phyloP scores from a whole-genome alignment of 2,797 vertebrate genomes.

The Urophycis tenuis region DNA sequence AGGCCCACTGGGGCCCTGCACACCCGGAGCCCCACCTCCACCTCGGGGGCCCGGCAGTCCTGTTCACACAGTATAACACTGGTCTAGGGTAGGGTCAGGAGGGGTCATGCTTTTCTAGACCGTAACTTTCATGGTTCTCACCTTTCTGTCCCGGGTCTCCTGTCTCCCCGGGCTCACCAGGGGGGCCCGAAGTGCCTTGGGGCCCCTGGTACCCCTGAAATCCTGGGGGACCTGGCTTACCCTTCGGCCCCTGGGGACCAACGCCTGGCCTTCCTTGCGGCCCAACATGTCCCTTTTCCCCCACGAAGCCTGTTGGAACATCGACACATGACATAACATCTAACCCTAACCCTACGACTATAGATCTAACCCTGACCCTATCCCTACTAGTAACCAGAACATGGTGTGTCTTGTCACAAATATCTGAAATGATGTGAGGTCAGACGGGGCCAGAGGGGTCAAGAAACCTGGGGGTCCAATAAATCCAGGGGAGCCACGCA shows the following conservation, averaged over 20 bases:
- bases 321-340: too few species aligned
- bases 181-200: slow-evolving; percentile 44
- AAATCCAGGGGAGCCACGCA: slow-evolving; percentile 36
- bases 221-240: slow-evolving; percentile 56
- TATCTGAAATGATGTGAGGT: too few species aligned
- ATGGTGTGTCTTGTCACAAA: too few species aligned
- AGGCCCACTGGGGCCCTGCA: slow-evolving; percentile 33
- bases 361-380: too few species aligned
- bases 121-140: slow-evolving; percentile 22
- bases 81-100: neutral
- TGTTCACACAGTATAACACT: slow-evolving; percentile 11
- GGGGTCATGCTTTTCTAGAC: neutral
- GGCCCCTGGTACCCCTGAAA: slow-evolving; percentile 46
- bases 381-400: too few species aligned
- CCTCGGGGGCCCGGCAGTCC: slow-evolving; percentile 50
- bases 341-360: too few species aligned
- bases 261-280: slow-evolving; percentile 33
- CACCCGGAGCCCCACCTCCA: slow-evolving; percentile 29
- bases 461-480: slow-evolving; percentile 49
- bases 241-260: slow-evolving; percentile 50
- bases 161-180: slow-evolving; percentile 39
- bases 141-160: slow-evolving; percentile 51
- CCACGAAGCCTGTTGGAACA: slow-evolving; percentile 47
- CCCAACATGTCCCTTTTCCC: slow-evolving; percentile 59
- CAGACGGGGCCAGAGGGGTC: neutral